These are phyloP conservation scores for Tachystola acroxantha DNA, from an alignment of 2,888 invertebrate species.

Conservation along the genomic window DNA sequence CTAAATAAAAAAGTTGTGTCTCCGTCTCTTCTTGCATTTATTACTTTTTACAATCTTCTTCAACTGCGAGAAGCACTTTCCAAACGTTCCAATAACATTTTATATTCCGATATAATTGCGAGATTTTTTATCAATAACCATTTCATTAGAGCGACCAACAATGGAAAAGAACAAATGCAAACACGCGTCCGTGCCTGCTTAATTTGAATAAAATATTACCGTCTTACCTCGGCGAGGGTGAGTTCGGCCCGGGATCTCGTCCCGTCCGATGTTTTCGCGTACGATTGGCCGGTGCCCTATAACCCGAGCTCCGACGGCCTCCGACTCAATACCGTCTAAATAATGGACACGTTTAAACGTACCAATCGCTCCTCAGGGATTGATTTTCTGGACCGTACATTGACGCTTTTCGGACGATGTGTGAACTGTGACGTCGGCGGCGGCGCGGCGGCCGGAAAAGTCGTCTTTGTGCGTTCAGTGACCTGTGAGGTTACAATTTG, in stretches of 20 bases:
- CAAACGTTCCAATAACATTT: neutral
- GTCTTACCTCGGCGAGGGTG: conserved; percentile 31
- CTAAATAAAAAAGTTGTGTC: conserved; percentile 2
- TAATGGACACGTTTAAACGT: conserved; percentile 64
- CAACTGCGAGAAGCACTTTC: neutral
- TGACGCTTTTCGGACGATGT: conserved; percentile 53
- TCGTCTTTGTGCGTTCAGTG: conserved; percentile 26
- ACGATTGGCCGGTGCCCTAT: conserved; percentile 47
- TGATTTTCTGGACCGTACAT: conserved; percentile 59
- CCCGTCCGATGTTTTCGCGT: conserved; percentile 50
- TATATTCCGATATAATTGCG: neutral
- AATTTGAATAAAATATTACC: conserved; percentile 62
- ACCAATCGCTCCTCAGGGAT: conserved; percentile 53
- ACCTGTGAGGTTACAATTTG: conserved; percentile 23
- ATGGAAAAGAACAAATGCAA: conserved; percentile 40
- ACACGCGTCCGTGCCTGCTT: conserved; percentile 23
- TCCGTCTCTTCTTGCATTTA: neutral
- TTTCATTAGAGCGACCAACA: conserved; percentile 25
- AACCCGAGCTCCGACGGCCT: conserved; percentile 26
- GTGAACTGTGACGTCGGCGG: conserved; percentile 30
- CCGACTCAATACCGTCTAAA: conserved; percentile 46
- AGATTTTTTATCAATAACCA: conserved; percentile 15
- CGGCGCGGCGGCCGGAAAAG: conserved; percentile 22
- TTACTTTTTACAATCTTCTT: conserved; percentile 3
- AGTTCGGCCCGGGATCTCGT: conserved; percentile 44